phyloP scores from a whole-genome alignment of 1,140 invertebrate genomes.

The Leptoteleia sp. region DNA sequence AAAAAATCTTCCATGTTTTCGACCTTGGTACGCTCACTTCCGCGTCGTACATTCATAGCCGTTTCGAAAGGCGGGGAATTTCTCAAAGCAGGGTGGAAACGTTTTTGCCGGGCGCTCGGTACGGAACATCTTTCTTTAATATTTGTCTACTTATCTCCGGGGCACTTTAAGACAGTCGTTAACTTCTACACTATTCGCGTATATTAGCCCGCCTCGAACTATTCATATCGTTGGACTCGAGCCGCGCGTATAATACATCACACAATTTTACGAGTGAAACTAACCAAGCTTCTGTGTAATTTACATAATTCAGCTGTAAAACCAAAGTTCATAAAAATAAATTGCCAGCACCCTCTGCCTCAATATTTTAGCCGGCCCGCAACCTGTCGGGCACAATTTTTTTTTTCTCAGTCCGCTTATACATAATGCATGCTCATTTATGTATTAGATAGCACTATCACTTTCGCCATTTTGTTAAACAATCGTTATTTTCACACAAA shows the following conservation, averaged over 20 bases:
- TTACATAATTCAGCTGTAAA: constrained; percentile 59
- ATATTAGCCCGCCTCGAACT: constrained; percentile 45
- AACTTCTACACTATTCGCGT: constrained; percentile 31
- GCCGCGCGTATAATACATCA: constrained; percentile 42
- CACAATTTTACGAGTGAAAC: constrained; percentile 51
- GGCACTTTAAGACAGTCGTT: constrained; percentile 42
- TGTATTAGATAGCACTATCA: constrained; percentile 25
- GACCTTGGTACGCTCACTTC: no score
- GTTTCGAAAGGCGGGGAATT: no score
- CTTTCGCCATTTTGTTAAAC: constrained; percentile 7
- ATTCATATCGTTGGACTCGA: constrained; percentile 42
- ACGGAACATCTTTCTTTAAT: constrained; percentile 29
- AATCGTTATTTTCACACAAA: not conserved
- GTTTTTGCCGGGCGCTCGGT: not conserved
- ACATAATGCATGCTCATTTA: constrained; percentile 32
- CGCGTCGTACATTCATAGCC: no score
- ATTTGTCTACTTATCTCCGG: constrained; percentile 54
- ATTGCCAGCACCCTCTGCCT: constrained; percentile 34
- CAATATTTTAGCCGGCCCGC: constrained; percentile 33
- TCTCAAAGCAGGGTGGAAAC: no score
- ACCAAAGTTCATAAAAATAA: constrained; percentile 64
- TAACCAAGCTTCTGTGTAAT: constrained; percentile 49
- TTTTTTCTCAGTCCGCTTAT: constrained; percentile 20
- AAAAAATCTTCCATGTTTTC: no score
- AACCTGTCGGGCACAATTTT: constrained; percentile 43